Evolutionary conservation across 2,888 invertebrate genomes (phyloP), one percentile per base, ranked within the genome.

Genomic region (Fragum whitleyi): DNA sequence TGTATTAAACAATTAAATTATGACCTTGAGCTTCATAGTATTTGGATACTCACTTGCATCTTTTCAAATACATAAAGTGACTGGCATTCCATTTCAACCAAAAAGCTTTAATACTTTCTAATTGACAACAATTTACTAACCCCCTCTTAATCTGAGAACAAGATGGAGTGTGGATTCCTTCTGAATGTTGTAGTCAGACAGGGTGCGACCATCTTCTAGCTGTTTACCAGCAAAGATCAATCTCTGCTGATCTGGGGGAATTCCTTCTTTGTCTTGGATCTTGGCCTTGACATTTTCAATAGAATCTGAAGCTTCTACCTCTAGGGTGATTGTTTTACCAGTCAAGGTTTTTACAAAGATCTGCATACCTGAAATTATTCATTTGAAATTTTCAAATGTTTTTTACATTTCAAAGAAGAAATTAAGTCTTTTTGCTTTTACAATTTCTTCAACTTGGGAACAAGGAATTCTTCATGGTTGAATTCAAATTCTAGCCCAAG

Each of bases 161-260:
- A 95, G 89, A 94, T 98, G 98, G 86, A 98, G 96, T 16, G 98
- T 98, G 0, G 98, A 98, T 94, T 98, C 97, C 94, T 98, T 98
- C 95, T 98, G 98, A 93, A 98, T 98, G 94, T 98, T 98, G 94
- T 98, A 98, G 93, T 98, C 98, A 0, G 97, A 97, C 47, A 98
- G 95, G 1, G 98, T 98, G 73, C 97, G 96, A 2, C 97, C 98
- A 96, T 98, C 98, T 95, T 98, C 98, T 92, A 98, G 94, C 95
- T 98, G 98, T 94, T 98, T 98, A 75, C 98, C 98, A 89, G 98
- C 98, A 94, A 98, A 98, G 94, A 98, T 98, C 94, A 98, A 95
- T 92, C 97, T 96, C 94, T 97, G 97, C 94, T 97, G 97, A 94
- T 97, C 97, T 77, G 95, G 95, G 1, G 95, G 95, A 83, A 96